Percentiles rank a stretch among this genome's conserved stretches.
These are phyloP conservation scores for Papilio polyxenes DNA, from an alignment of 1,140 invertebrate genomes.

Conservation along the genomic window DNA sequence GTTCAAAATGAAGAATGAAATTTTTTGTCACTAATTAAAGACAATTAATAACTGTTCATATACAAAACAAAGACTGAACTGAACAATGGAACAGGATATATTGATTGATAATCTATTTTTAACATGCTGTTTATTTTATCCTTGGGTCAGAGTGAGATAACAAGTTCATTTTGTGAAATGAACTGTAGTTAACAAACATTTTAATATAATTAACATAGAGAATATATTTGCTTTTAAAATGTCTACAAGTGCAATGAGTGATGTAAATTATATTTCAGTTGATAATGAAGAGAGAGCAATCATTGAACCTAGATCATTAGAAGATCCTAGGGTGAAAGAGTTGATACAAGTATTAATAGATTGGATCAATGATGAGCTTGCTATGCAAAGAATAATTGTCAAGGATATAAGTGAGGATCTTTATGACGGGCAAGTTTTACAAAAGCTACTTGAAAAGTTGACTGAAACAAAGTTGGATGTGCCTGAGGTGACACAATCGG, in stretches of 20 bases:
- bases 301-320: conserved; percentile 93
- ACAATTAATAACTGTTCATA: background rate
- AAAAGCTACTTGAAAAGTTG: conserved; percentile 97
- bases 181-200: background rate
- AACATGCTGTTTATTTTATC: conserved; percentile 20
- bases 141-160: conserved; percentile 13
- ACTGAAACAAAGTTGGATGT: conserved; percentile 95
- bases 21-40: background rate
- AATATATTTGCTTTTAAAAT: background rate
- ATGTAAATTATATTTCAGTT: conserved; percentile 80
- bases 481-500: conserved; percentile 98
- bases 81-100: conserved; percentile 7
- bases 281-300: conserved; percentile 98
- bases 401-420: conserved; percentile 98
- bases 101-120: conserved; percentile 33
- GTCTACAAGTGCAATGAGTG: background rate
- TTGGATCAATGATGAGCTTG: conserved; percentile 99
- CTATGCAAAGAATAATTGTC: conserved; percentile 97
- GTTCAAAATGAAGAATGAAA: no score
- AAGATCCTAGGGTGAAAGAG: conserved; percentile 93
- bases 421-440: conserved; percentile 98
- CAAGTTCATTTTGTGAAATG: background rate
- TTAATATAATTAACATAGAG: background rate
- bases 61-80: background rate
- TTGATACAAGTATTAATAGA: conserved; percentile 95